These are phyloP conservation scores for Muraenolepis orangiensis DNA, from an alignment of 2,797 vertebrate species.

Conservation along the genomic window DNA sequence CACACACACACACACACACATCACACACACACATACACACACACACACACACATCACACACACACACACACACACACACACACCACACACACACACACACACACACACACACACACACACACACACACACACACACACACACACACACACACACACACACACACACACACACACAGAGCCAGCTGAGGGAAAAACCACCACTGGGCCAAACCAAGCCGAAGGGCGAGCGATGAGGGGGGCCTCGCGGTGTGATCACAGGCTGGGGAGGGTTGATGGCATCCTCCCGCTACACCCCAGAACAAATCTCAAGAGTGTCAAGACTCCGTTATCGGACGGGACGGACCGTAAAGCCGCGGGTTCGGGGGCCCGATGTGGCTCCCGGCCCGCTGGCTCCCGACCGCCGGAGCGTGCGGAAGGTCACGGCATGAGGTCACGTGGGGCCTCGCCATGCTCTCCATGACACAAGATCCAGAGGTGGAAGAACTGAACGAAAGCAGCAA, in stretches of 20 bases:
- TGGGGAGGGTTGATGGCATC: conserved; percentile 56
- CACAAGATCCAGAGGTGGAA: conserved; percentile 22
- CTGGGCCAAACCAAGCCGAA: conserved; percentile 36
- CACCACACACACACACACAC: no score
- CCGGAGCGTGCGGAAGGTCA: conserved; percentile 50
- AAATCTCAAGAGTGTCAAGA: conserved; percentile 63
- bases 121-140: no score
- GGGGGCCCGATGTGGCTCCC: conserved; percentile 55
- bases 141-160: no score
- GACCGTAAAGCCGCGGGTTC: conserved; percentile 51
- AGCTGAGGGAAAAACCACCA: conserved; percentile 45
- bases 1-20: no score
- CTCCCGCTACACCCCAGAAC: conserved; percentile 64
- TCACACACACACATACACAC: no score
- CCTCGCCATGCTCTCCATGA: conserved; percentile 43
- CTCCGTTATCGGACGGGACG: conserved; percentile 60
- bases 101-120: no score
- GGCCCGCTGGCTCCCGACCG: conserved; percentile 49
- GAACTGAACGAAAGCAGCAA: conserved; percentile 25
- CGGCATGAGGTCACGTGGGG: conserved; percentile 51
- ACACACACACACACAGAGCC: no score
- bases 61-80: no score
- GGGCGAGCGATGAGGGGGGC: conserved; percentile 42
- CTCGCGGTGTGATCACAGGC: conserved; percentile 60
- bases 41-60: no score